A percentile compares a stretch with the other conserved stretches of the same genome.
These are phyloP conservation scores for Yponomeuta evonymella DNA, from an alignment of 2,888 invertebrate genomes.

Conservation along the genomic window DNA sequence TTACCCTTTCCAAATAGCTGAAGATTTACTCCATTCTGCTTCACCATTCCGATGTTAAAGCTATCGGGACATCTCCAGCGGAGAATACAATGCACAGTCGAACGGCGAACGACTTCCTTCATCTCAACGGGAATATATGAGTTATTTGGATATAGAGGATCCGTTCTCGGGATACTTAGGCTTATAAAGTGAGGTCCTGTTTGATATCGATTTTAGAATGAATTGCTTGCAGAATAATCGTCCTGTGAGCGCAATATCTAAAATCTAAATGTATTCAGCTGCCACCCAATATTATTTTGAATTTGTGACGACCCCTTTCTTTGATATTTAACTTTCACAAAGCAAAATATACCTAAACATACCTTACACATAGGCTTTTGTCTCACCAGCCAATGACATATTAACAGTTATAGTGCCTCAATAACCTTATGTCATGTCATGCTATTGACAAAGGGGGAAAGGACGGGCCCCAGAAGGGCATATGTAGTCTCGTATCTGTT, in stretches of 20 bases:
- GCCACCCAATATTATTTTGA: too few relatives aligned
- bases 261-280: too few relatives aligned
- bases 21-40: constrained; percentile 8
- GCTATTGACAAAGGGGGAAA: background rate
- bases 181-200: background rate
- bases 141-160: background rate
- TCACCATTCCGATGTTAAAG: constrained; percentile 3
- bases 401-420: constrained; percentile 5
- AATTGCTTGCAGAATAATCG: background rate
- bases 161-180: background rate
- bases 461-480: background rate
- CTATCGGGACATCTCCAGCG: constrained; percentile 9
- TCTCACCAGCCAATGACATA: background rate
- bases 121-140: background rate
- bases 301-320: too few relatives aligned
- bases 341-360: background rate
- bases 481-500: background rate
- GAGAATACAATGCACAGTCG: background rate
- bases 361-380: background rate
- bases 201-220: background rate
- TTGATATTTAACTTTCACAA: too few relatives aligned
- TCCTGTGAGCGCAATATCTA: background rate
- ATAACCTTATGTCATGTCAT: constrained; percentile 4
- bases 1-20: constrained; percentile 9
- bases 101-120: constrained; percentile 1